phyloP scores from a whole-genome alignment of 2,797 vertebrate species.

The Tolypeutes matacus region DNA sequence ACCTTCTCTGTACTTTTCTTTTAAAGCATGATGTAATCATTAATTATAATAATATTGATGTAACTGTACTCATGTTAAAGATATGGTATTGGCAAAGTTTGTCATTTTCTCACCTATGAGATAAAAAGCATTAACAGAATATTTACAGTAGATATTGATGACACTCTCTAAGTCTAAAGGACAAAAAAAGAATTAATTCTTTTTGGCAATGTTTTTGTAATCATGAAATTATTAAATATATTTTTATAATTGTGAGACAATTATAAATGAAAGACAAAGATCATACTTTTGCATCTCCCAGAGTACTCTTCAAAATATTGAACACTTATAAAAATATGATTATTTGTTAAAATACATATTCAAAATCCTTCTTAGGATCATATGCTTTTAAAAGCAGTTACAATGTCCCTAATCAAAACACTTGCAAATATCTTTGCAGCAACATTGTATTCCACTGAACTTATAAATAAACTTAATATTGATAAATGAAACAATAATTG shows the following conservation, averaged over 20 bases:
- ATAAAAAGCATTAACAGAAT: constrained; percentile 69
- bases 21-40: constrained; percentile 88
- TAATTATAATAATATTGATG: constrained; percentile 88
- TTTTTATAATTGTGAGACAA: constrained; percentile 37
- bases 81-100: constrained; percentile 61
- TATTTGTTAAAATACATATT: not conserved
- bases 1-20: constrained; percentile 85
- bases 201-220: constrained; percentile 19
- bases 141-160: constrained; percentile 65
- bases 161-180: not conserved
- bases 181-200: constrained; percentile 18
- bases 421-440: not conserved
- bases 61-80: constrained; percentile 84
- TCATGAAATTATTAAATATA: not conserved
- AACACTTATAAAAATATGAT: not conserved
- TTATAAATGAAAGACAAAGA: not conserved
- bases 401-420: not conserved
- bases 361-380: not conserved
- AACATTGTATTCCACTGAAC: not conserved
- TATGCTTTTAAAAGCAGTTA: not conserved
- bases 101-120: constrained; percentile 54
- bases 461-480: not conserved
- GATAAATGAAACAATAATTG: not conserved
- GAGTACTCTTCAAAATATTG: not conserved
- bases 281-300: not conserved